Percentiles rank a stretch among this genome's conserved stretches.
phyloP scores from a whole-genome alignment of 1,140 invertebrate genomes.

The Eriocheir sinensis region DNA sequence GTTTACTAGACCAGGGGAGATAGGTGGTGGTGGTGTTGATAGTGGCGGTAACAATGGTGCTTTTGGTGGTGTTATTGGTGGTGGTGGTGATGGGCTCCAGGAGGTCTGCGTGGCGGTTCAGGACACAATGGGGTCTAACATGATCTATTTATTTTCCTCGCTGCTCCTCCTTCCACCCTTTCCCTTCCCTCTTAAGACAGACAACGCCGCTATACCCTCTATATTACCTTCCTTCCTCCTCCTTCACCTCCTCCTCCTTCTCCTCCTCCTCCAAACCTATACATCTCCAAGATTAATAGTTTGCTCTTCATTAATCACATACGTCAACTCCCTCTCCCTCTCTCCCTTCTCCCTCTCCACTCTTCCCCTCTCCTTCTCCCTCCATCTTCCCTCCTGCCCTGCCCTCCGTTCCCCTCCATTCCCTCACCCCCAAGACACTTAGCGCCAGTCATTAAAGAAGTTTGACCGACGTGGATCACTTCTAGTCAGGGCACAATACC shows the following conservation, averaged over 20 bases:
- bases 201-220: not conserved
- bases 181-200: conserved; percentile 10
- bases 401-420: not conserved
- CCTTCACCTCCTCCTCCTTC: not conserved
- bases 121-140: not conserved
- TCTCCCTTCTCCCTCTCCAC: not conserved
- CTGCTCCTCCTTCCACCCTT: not conserved
- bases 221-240: not conserved
- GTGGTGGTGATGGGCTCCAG: no score
- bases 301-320: conserved; percentile 25
- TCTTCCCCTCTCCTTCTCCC: not conserved
- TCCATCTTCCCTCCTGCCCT: not conserved
- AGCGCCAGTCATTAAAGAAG: not conserved
- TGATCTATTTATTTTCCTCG: conserved; percentile 16
- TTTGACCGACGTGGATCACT: not conserved
- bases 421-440: not conserved
- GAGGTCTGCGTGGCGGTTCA: not conserved
- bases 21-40: no score
- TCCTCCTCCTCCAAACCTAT: not conserved
- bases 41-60: no score
- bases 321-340: not conserved
- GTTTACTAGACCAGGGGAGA: no score
- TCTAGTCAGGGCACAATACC: not conserved
- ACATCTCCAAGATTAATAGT: not conserved
- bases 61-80: no score